Evolutionary conservation across 1,140 invertebrate genomes (phyloP).

Genomic region (Oryctes rhinoceros): DNA sequence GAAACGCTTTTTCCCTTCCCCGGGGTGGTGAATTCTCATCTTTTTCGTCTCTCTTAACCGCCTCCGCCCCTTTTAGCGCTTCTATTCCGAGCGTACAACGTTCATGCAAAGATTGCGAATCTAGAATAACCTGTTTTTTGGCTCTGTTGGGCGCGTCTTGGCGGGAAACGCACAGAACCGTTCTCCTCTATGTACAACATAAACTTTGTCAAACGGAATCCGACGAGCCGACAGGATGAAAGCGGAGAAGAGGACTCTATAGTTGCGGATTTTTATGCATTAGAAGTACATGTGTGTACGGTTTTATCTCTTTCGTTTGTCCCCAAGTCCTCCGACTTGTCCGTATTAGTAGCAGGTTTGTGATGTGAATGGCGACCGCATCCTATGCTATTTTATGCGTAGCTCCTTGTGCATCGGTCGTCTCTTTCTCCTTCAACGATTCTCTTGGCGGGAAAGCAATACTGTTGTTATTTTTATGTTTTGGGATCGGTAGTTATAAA

Average conservation of each 20-base stretch:
- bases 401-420: background rate
- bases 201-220: constrained; percentile 33
- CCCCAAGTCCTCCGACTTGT: background rate
- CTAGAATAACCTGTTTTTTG: constrained; percentile 57
- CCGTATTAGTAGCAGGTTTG: constrained; percentile 20
- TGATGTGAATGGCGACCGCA: constrained; percentile 5
- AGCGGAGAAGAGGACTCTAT: background rate
- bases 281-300: constrained; percentile 4
- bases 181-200: constrained; percentile 23
- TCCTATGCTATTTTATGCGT: background rate
- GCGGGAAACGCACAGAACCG: constrained; percentile 27
- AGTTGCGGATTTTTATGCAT: constrained; percentile 31
- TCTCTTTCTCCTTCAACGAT: background rate
- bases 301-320: constrained; percentile 22
- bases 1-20: constrained; percentile 39
- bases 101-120: constrained; percentile 54
- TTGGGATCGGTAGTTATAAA: background rate
- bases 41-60: constrained; percentile 53
- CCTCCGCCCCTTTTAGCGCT: constrained; percentile 58
- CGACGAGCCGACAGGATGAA: background rate
- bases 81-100: constrained; percentile 46
- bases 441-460: constrained; percentile 6
- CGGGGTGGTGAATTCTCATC: constrained; percentile 39
- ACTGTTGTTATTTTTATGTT: background rate
- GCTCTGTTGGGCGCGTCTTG: constrained; percentile 15